phyloP scores from a whole-genome alignment of 2,888 invertebrate genomes.

The Brachycybe producta region DNA sequence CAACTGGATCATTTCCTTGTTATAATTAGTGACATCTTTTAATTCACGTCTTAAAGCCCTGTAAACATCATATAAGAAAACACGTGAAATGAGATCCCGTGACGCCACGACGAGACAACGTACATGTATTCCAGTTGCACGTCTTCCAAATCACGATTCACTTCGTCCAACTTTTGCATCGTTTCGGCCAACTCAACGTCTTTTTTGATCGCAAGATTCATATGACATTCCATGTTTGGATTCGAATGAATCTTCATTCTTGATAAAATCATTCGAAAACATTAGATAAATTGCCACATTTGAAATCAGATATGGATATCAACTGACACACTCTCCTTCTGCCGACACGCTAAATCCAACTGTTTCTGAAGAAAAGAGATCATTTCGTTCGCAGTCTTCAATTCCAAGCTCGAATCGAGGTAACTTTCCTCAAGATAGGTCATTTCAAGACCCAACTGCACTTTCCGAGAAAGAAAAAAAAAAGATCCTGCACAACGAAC shows the following conservation, averaged over 20 bases:
- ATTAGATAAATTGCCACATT: neutral
- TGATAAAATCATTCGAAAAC: neutral
- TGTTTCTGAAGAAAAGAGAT: conserved; percentile 8
- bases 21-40: conserved; percentile 17
- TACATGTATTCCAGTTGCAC: conserved; percentile 20
- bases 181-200: conserved; percentile 3
- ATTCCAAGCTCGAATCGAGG: too few species aligned
- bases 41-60: conserved; percentile 6
- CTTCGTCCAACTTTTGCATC: conserved; percentile 1
- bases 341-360: conserved; percentile 11
- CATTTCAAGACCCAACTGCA: too few species aligned
- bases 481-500: too few species aligned
- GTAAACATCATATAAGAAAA: neutral
- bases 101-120: conserved; percentile 17
- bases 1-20: conserved; percentile 32
- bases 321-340: conserved; percentile 15
- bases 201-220: conserved; percentile 9
- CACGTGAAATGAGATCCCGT: neutral
- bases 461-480: too few species aligned
- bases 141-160: conserved; percentile 15
- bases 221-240: conserved; percentile 14
- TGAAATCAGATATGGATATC: neutral
- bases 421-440: too few species aligned
- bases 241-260: conserved; percentile 9
- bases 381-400: conserved; percentile 9